These are phyloP conservation scores for Lepidocolaptes lacrymiger DNA, from an alignment of 2,797 vertebrate species.

Conservation along the genomic window DNA sequence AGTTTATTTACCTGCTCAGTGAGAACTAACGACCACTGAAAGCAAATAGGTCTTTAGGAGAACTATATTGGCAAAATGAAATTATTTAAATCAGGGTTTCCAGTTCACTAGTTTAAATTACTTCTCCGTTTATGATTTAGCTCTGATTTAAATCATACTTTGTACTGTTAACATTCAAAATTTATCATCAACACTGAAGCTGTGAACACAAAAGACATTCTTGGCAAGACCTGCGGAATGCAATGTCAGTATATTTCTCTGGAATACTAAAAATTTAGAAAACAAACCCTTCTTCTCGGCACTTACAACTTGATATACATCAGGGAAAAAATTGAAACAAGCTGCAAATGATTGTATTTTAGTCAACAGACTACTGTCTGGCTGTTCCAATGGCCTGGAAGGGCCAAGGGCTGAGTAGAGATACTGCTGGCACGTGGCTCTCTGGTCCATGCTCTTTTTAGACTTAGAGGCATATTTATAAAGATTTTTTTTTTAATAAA, in stretches of 20 bases:
- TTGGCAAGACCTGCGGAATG: neutral
- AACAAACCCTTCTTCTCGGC: neutral
- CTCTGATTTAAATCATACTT: slow-evolving; percentile 49
- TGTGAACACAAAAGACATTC: slow-evolving; percentile 20
- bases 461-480: neutral
- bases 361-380: neutral
- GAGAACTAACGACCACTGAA: neutral
- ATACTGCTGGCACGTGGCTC: rapidly evolving
- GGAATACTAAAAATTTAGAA: neutral
- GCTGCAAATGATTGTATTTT: neutral
- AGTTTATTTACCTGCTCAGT: slow-evolving; percentile 34
- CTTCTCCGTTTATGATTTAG: slow-evolving; percentile 21
- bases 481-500: neutral
- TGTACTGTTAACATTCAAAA: slow-evolving; percentile 29
- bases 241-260: slow-evolving; percentile 12
- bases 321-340: neutral
- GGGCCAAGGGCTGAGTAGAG: neutral
- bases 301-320: rapidly evolving
- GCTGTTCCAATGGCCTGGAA: neutral
- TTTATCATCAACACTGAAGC: slow-evolving; percentile 34
- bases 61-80: neutral
- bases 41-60: slow-evolving; percentile 10
- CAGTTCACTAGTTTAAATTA: slow-evolving; percentile 36
- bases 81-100: slow-evolving; percentile 48
- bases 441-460: neutral